A percentile compares a stretch with the other conserved stretches of the same genome.
These are phyloP conservation scores for Cydia amplana DNA, from an alignment of 1,140 invertebrate genomes.

Conservation along the genomic window DNA sequence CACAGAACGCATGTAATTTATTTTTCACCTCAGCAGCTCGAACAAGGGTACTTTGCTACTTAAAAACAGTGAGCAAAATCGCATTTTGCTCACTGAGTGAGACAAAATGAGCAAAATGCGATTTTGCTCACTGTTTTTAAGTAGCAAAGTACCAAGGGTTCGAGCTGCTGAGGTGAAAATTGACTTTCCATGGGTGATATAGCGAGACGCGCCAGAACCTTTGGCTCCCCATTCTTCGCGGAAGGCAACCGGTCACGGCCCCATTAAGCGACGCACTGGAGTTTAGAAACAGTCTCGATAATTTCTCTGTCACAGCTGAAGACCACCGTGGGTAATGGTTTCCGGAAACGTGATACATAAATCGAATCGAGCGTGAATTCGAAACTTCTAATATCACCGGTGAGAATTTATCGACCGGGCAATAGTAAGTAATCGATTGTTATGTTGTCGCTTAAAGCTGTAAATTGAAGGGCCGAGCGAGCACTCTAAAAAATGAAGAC, in stretches of 20 bases:
- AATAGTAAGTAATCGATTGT: conserved; percentile 51
- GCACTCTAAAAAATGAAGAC: too few species aligned
- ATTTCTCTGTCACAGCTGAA: conserved; percentile 47
- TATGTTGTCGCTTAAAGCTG: conserved; percentile 47
- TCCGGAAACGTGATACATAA: conserved; percentile 53
- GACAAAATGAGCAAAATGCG: too few species aligned
- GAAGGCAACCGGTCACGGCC: conserved; percentile 48
- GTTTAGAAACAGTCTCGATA: conserved; percentile 46
- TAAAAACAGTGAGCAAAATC: too few species aligned
- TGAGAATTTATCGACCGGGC: conserved; percentile 47
- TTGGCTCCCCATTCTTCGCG: conserved; percentile 43
- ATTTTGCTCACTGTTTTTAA: too few species aligned
- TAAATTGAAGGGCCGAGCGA: conserved; percentile 41
- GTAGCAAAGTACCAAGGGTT: too few species aligned
- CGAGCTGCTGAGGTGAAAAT: too few species aligned
- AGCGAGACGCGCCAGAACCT: conserved; percentile 25
- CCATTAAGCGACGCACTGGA: conserved; percentile 42
- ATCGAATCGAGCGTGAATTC: conserved; percentile 48
- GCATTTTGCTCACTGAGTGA: too few species aligned
- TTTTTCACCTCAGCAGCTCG: too few species aligned
- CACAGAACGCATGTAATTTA: background rate
- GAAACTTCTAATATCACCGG: conserved; percentile 44
- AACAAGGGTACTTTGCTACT: too few species aligned
- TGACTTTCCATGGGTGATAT: conserved; percentile 22
- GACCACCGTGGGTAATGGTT: conserved; percentile 48